A percentile compares a stretch with the other conserved stretches of the same genome.
Conservation (phyloP, 2,888 invertebrate genomes). For the Deilephila porcellus region DNA sequence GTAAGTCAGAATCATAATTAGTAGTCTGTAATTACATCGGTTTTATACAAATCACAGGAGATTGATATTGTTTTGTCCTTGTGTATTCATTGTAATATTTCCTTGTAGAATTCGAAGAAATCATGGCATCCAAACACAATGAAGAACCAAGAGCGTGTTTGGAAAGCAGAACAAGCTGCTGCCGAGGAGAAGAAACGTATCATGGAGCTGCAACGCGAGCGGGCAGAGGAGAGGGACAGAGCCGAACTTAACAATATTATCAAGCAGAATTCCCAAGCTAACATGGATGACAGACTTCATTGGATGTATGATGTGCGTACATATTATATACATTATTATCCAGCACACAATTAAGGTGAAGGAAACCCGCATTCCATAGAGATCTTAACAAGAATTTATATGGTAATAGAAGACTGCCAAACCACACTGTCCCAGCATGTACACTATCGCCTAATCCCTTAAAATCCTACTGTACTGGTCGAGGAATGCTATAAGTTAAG, state of each 20-base stretch:
- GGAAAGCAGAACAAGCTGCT: slow-evolving; percentile 91
- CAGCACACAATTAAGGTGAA: no score
- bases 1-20: slow-evolving; percentile 50
- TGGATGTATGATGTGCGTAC: slow-evolving; percentile 93
- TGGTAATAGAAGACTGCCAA: no score
- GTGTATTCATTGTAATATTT: slow-evolving; percentile 8
- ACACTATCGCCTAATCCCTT: no score
- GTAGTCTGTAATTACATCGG: not conserved
- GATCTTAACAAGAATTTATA: no score
- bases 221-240: slow-evolving; percentile 87
- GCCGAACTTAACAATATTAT: slow-evolving; percentile 87
- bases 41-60: no score
- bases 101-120: slow-evolving; percentile 88
- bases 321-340: not conserved
- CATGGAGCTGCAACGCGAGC: slow-evolving; percentile 87
- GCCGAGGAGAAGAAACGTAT: slow-evolving; percentile 88
- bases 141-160: slow-evolving; percentile 91
- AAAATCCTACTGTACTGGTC: no score
- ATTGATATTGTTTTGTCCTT: not conserved
- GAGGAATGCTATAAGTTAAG: no score
- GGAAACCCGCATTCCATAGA: no score
- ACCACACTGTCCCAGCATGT: no score
- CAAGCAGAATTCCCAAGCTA: slow-evolving; percentile 80
- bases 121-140: slow-evolving; percentile 92
- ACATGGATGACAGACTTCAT: slow-evolving; percentile 87